These are phyloP conservation scores for Elaphurus davidianus DNA, from an alignment of 2,113 vertebrate genomes.

Conservation along the genomic window DNA sequence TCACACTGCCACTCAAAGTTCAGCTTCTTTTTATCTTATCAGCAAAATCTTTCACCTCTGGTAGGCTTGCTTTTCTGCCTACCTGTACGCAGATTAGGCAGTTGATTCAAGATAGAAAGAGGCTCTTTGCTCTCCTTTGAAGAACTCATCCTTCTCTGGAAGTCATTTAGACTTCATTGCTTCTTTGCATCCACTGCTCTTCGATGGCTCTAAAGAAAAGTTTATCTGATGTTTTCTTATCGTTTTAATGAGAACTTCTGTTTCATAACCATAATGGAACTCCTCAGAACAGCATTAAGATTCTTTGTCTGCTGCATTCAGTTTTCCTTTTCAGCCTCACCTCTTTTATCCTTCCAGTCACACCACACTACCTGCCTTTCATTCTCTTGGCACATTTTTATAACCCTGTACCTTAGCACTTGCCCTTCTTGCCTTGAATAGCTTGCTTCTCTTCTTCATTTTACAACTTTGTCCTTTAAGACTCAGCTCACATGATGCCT, in stretches of 20 bases:
- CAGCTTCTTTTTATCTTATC: neutral
- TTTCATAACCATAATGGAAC: neutral
- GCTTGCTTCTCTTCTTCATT: neutral
- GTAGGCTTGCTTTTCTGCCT: neutral
- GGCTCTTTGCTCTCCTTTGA: neutral
- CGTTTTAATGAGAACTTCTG: neutral
- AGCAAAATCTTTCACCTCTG: neutral
- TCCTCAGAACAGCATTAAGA: neutral
- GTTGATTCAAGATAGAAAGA: neutral
- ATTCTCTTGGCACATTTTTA: neutral
- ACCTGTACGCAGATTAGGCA: neutral
- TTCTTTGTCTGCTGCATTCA: neutral
- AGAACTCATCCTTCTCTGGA: neutral
- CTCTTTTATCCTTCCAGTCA: neutral
- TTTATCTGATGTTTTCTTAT: neutral
- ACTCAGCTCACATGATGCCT: neutral
- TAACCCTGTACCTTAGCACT: neutral
- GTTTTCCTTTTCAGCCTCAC: neutral
- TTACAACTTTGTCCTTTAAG: neutral
- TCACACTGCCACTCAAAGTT: neutral
- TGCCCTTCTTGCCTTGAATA: neutral
- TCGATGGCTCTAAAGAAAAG: neutral
- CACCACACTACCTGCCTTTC: neutral
- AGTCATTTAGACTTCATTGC: neutral
- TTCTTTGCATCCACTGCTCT: neutral